Conservation (phyloP, 1,140 invertebrate genomes). For the Listronotus bonariensis region DNA sequence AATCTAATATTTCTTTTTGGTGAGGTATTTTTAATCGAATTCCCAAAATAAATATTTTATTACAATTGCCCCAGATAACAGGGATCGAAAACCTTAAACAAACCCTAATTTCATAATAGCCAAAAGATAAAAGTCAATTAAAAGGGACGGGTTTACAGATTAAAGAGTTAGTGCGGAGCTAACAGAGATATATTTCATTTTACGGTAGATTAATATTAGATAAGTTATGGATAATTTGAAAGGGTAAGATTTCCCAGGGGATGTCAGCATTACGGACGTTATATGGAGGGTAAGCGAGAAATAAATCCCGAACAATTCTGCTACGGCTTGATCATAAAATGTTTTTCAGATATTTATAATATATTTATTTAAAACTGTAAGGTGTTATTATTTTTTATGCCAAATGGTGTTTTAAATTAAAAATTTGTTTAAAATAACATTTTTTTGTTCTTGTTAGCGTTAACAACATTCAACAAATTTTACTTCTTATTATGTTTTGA, state of each 20-base stretch:
- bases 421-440: too few species aligned
- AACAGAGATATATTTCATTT: slow-evolving; percentile 55
- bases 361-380: too few species aligned
- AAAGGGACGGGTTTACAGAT: slow-evolving; percentile 38
- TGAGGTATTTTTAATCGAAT: too few species aligned
- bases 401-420: too few species aligned
- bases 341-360: too few species aligned
- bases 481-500: too few species aligned
- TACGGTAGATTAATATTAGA: slow-evolving; percentile 58
- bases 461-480: too few species aligned
- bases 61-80: neutral
- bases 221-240: slow-evolving; percentile 57
- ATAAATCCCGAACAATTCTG: too few species aligned
- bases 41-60: slow-evolving; percentile 7
- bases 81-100: neutral
- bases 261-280: slow-evolving; percentile 10
- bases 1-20: too few species aligned
- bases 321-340: too few species aligned
- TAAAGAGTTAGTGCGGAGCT: slow-evolving; percentile 39
- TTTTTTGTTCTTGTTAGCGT: too few species aligned
- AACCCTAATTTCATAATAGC: slow-evolving; percentile 27
- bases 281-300: slow-evolving; percentile 11
- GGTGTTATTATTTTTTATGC: too few species aligned
- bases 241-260: slow-evolving; percentile 57
- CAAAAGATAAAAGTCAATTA: slow-evolving; percentile 41